Percentiles rank a stretch among this genome's conserved stretches.
Conservation (phyloP, 37 sponge, comb jelly and placozoan genomes). For the Cliona cf. orientalis region DNA sequence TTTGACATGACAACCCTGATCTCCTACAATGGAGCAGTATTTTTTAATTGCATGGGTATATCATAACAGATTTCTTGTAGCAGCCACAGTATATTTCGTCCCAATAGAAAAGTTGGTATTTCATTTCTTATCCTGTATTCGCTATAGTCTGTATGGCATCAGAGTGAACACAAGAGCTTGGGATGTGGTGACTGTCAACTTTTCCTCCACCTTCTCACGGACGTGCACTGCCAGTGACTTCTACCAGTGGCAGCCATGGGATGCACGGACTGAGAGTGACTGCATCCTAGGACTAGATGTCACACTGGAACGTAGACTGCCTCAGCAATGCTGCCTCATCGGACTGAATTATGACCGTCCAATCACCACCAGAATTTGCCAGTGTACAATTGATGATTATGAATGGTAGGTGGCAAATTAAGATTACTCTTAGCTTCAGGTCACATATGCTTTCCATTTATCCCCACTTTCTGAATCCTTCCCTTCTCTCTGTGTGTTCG, state of each 20-base stretch:
- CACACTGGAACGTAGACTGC: slow-evolving; percentile 65
- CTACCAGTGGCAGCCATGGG: slow-evolving; percentile 69
- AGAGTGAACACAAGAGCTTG: slow-evolving; percentile 51
- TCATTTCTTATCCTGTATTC: too few relatives aligned
- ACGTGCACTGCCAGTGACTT: slow-evolving; percentile 56
- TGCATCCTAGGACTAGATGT: slow-evolving; percentile 80
- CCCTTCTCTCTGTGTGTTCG: too few relatives aligned
- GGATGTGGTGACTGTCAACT: slow-evolving; percentile 72
- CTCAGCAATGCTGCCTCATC: slow-evolving; percentile 70
- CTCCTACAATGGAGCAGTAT: too few relatives aligned
- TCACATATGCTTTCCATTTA: too few relatives aligned
- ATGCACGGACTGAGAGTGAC: slow-evolving; percentile 31
- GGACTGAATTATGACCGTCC: slow-evolving; percentile 60
- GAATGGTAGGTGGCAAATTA: slow-evolving; percentile 94
- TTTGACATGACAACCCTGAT: too few relatives aligned
- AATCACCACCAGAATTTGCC: slow-evolving; percentile 41
- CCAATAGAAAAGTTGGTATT: too few relatives aligned
- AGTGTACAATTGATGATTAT: slow-evolving; percentile 82
- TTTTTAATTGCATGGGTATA: too few relatives aligned
- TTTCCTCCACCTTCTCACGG: slow-evolving; percentile 26
- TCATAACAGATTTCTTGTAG: too few relatives aligned
- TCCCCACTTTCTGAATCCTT: too few relatives aligned
- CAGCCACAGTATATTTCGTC: too few relatives aligned
- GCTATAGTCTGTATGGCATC: slow-evolving; percentile 67
- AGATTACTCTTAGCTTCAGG: too few relatives aligned